Base-by-base conservation (phyloP, 2,113 vertebrate genomes). In the Indicator indicator region DNA sequence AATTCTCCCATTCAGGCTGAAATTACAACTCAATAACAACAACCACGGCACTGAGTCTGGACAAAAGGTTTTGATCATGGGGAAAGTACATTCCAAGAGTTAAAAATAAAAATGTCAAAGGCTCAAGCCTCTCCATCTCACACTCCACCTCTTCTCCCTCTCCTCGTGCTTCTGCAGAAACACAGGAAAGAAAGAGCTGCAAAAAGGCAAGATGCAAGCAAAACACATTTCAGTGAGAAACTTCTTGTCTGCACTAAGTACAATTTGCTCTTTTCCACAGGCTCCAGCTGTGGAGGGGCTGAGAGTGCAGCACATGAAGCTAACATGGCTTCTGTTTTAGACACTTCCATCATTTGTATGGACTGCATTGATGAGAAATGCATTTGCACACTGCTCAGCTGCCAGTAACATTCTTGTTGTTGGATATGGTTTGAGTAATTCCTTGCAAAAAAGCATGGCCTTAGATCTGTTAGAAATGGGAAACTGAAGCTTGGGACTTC, bases 21-120 rank as follows among this genome's bases (percentile, higher is more conserved):
- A 90, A 83, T 93, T 55, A 74, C 72, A 83, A 88, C 17, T 40
- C 88, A 80, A 44, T 70, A 90, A 83, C 59, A 93, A 93, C 69
- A 90, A 59, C 77, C 52, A 70, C 33, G 36, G 86, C 46, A 86
- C 63, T 77, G 85, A 80, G 27, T 70, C 76, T 88, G 76, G 42
- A 86, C 83, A 64, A 92, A 86, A 90, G 75, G 64, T 92, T 93
- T 83, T 80, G 55, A 79, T 86, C 75, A 70, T 5, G 40, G 42
- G 65, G 46, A 76, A 93, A 88, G 36, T 52, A 86, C 52, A 64
- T 94, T 95, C 85, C 78, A 84, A 36, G 56, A 90, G 76, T 77
- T 85, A 44, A 93, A 80, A 94, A 62, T 21, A 75, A 86, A 83
- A 71, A 70, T 50, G 68, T 76, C 44, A 54, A 80, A 70, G 55